phyloP scores from a whole-genome alignment of 2,888 invertebrate genomes.

The Oconnorella tubifera region DNA sequence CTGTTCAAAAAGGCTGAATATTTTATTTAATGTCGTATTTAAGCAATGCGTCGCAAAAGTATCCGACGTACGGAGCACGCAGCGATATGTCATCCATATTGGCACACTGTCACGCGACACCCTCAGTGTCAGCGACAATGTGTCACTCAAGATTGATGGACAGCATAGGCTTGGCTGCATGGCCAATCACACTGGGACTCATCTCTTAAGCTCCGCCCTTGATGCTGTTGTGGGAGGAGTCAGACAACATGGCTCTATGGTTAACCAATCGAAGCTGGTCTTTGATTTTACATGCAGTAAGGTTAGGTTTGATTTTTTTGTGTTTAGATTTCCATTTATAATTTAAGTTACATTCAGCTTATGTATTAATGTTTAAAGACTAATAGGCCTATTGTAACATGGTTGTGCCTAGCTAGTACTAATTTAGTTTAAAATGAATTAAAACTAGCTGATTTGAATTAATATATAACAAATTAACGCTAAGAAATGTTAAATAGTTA shows the following conservation, averaged over 20 bases:
- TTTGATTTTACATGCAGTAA: slow-evolving; percentile 79
- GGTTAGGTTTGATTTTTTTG: too few species aligned
- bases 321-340: too few species aligned
- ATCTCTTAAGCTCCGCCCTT: slow-evolving; percentile 86
- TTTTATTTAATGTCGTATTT: too few species aligned
- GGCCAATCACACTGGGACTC: slow-evolving; percentile 86
- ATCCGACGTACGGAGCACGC: slow-evolving; percentile 64
- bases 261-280: slow-evolving; percentile 85
- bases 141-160: slow-evolving; percentile 56
- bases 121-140: slow-evolving; percentile 71
- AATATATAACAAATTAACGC: too few species aligned
- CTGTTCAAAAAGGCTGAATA: too few species aligned
- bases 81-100: slow-evolving; percentile 87
- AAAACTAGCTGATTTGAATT: too few species aligned
- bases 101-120: slow-evolving; percentile 66
- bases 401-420: too few species aligned
- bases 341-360: too few species aligned
- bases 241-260: slow-evolving; percentile 89
- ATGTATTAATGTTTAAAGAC: too few species aligned
- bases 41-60: slow-evolving; percentile 39
- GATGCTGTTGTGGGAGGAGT: slow-evolving; percentile 76
- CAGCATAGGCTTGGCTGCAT: slow-evolving; percentile 39
- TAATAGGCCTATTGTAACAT: too few species aligned
- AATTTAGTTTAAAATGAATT: too few species aligned
- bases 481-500: too few species aligned